Evolutionary conservation across 1,140 invertebrate species (phyloP).

Genomic region (Teleogryllus occipitalis): DNA sequence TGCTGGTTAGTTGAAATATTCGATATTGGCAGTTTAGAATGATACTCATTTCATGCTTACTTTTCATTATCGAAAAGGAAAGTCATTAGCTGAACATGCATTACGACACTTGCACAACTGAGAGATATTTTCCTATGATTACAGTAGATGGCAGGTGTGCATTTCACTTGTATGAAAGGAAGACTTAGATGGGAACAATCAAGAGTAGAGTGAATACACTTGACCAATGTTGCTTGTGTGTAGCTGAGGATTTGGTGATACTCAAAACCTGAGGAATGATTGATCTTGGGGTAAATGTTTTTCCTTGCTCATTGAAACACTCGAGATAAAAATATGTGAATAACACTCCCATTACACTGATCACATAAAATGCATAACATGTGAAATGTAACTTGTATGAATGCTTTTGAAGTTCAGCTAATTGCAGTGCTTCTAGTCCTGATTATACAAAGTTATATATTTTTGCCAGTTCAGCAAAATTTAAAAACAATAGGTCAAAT

Average conservation of each 20-base stretch:
- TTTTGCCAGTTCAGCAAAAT: constrained; percentile 13
- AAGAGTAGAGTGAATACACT: neutral
- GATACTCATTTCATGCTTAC: neutral
- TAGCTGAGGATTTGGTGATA: neutral
- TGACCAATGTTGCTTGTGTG: neutral
- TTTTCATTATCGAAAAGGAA: neutral
- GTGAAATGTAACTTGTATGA: constrained; percentile 1
- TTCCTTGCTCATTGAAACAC: neutral
- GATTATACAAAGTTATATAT: constrained; percentile 11
- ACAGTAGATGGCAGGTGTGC: neutral
- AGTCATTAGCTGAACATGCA: neutral
- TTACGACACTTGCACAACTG: neutral
- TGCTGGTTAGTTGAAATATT: constrained; percentile 1
- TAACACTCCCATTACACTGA: neutral
- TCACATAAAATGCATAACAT: neutral
- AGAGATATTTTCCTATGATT: neutral
- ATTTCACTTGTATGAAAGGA: neutral
- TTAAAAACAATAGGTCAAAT: constrained; percentile 7
- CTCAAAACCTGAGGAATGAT: neutral
- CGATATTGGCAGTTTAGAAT: neutral
- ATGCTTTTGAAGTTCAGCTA: constrained; percentile 2
- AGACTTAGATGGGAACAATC: neutral
- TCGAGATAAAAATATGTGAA: neutral
- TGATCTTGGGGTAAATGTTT: neutral
- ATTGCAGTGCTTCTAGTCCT: constrained; percentile 16